Evolutionary conservation across 2,888 invertebrate species (phyloP), one percentile per base, ranked within the genome.

Genomic region (Entomobrya proxima): DNA sequence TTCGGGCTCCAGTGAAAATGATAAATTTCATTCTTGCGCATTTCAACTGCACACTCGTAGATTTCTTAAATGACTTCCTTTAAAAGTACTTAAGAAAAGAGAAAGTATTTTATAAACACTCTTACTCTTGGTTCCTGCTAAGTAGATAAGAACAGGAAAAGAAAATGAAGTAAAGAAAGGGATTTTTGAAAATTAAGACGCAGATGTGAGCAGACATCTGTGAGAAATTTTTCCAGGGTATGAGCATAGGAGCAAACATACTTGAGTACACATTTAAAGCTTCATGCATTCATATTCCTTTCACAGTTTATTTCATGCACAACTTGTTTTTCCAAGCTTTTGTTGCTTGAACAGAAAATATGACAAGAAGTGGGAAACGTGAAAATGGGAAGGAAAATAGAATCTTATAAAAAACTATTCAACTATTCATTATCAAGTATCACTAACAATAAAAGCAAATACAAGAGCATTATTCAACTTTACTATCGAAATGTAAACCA

Each of bases 371-470:
- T 21, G 67, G 24, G 15, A 21, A 6, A 40, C 11, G 47, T 47
- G 30, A 27, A 0, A 35, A 77, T 61, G 44, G 40, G 58, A 77
- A 77, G 58, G 75, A 76, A 21, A 77, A 32, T 55, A 81, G n/a
- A 58, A 80, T 55, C 64, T 74, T 74, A 74, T 1, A 74, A 61
- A 64, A 81, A 75, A 24, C 21, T 61, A 74, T 37, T 61, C 82
- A 75, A 37, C 44, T 75, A 64, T 82, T 75, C 78, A 72, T 84
- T 76, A 55, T 76, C 72, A 74, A 74, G 72, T 76, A 55, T 52
- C 55, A 76, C 55, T n/a, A 76, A 27, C 55, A 76, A 52, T 24
- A 30, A 30, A 32, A 52, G 52, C 30, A 11, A 30, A 76, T 52
- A 13, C 21, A 50, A 4, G 55, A 27, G 9, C 15, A 55, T n/a